These are phyloP conservation scores for Lamproptera curius DNA, from an alignment of 2,888 invertebrate genomes.

Conservation along the genomic window DNA sequence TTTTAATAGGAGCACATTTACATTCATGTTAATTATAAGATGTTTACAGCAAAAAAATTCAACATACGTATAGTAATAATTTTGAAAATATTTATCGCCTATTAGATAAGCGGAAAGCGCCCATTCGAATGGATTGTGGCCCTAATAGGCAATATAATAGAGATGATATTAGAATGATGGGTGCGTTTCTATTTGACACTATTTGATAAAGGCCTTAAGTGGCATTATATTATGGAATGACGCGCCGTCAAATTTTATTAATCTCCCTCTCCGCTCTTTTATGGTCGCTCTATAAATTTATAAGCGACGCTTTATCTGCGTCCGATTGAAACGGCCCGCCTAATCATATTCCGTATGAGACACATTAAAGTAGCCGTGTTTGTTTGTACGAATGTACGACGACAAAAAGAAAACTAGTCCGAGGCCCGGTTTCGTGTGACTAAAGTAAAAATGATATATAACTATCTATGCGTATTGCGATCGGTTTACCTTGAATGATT, in stretches of 20 bases:
- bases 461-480: conserved; percentile 54
- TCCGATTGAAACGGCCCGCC: conserved; percentile 58
- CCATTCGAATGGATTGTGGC: conserved; percentile 22
- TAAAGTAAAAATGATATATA: conserved; percentile 62
- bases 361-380: conserved; percentile 39
- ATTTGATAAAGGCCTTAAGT: conserved; percentile 38
- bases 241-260: conserved; percentile 66
- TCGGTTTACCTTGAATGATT: conserved; percentile 69
- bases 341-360: conserved; percentile 67
- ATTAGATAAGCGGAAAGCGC: conserved; percentile 21
- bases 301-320: conserved; percentile 58
- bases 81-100: conserved; percentile 23
- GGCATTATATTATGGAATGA: conserved; percentile 49
- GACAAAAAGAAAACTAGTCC: conserved; percentile 56
- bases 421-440: conserved; percentile 57
- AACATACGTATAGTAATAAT: neutral
- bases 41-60: neutral
- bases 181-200: conserved; percentile 28
- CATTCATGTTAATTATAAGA: neutral
- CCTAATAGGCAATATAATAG: conserved; percentile 24
- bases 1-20: conserved; percentile 1
- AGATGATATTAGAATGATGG: conserved; percentile 23
- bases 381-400: conserved; percentile 46
- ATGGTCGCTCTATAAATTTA: conserved; percentile 68
- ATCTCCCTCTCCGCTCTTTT: conserved; percentile 52